phyloP scores from a whole-genome alignment of 2,113 vertebrate genomes.

The Rallus limicola region DNA sequence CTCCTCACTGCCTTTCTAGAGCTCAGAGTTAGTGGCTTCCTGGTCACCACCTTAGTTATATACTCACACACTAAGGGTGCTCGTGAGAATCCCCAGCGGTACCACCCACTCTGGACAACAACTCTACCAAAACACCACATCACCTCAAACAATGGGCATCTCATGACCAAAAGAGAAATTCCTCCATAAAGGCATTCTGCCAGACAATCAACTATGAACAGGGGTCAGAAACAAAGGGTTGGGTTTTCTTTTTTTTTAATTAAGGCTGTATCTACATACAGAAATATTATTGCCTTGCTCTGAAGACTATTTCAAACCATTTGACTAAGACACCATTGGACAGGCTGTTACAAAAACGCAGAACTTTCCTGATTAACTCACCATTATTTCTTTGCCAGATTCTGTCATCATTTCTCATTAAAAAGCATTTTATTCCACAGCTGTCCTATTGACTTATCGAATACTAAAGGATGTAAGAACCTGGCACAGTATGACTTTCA shows the following conservation, averaged over 20 bases:
- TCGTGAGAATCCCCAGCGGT: too few relatives aligned
- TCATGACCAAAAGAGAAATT: rapidly evolving
- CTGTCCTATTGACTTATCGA: slow-evolving; percentile 10
- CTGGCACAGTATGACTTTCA: neutral
- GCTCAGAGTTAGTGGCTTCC: neutral
- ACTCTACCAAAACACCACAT: neutral
- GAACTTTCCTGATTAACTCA: slow-evolving; percentile 18
- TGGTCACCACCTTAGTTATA: neutral
- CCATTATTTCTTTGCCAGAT: neutral
- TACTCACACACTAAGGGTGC: rapidly evolving
- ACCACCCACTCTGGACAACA: neutral
- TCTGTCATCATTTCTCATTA: slow-evolving; percentile 15
- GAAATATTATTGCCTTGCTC: neutral
- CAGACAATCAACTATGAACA: rapidly evolving
- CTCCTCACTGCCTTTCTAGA: neutral
- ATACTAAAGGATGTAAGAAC: neutral
- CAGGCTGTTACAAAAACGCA: neutral
- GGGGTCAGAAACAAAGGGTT: neutral
- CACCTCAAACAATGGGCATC: rapidly evolving
- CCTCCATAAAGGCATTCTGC: neutral
- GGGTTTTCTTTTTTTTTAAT: neutral
- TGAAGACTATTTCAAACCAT: neutral
- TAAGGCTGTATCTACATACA: neutral
- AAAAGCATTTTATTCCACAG: neutral
- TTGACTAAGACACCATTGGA: neutral